Conservation (phyloP, 1,140 invertebrate species). For the Phymorhynchus buccinoides region DNA sequence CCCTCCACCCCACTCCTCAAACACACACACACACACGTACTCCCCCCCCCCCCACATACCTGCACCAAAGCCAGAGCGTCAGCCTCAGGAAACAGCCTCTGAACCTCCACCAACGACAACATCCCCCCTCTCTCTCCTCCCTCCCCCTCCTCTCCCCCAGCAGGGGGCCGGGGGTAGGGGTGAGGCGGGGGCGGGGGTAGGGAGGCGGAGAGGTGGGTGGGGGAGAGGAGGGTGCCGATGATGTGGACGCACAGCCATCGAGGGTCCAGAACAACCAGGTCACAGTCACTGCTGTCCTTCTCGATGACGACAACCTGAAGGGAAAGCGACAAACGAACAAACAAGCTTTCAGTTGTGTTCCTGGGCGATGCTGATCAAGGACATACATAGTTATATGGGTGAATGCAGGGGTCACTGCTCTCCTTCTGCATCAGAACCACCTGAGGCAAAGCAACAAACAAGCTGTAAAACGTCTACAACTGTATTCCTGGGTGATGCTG, state of each 20-base stretch:
- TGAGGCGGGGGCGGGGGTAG: slow-evolving; percentile 80
- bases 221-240: slow-evolving; percentile 81
- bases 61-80: not conserved
- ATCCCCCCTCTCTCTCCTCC: not conserved
- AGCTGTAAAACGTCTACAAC: too few relatives aligned
- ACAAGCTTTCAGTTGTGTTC: too few relatives aligned
- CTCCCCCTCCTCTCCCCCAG: slow-evolving; percentile 74
- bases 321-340: not conserved
- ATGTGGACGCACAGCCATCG: slow-evolving; percentile 84
- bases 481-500: too few relatives aligned
- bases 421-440: too few relatives aligned
- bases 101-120: not conserved
- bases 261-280: slow-evolving; percentile 82
- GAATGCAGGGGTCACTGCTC: too few relatives aligned
- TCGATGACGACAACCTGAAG: slow-evolving; percentile 75
- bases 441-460: too few relatives aligned
- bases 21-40: too few relatives aligned
- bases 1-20: too few relatives aligned
- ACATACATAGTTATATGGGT: too few relatives aligned
- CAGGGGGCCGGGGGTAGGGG: slow-evolving; percentile 78
- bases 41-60: not conserved
- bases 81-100: not conserved
- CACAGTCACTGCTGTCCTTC: slow-evolving; percentile 72
- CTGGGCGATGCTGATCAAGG: too few relatives aligned
- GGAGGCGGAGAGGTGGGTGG: slow-evolving; percentile 79